Evolutionary conservation across 2,888 invertebrate species (phyloP), one percentile per base, ranked within the genome.

Genomic region (Hartigia nigra): DNA sequence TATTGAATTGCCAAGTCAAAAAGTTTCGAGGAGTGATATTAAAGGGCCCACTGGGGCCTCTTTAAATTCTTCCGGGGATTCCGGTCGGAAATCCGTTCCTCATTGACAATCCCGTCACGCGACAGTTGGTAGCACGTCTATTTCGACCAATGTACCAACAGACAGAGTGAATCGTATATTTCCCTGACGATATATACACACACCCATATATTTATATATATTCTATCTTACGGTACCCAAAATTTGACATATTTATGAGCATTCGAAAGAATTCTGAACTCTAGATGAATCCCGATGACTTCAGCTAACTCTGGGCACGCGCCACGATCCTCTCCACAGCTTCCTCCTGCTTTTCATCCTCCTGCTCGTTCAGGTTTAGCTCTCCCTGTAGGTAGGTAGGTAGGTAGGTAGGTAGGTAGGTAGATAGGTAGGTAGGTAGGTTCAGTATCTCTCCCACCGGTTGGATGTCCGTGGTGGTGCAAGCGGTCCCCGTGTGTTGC

Each of bases 311-410:
- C 39, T 75, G 74, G 74, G 74, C 77, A 70, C 76, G 77, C 79
- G 74, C 69, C 70, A 69, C 76, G 34, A 77, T 70, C 74, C 75
- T 76, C 36, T 69, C 32, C 69, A 70, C 76, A 55, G 77, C 79
- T 77, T 70, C 79, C 79, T 80, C 75, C 77, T 34, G 77, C 35
- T 55, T 69, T 37, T 69, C 35, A 31, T 70, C 70, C 69, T 55
- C 72, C 34, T 55, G 23, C 23, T 55, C 55, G 55, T 55, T 55
- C 55, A 55, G 55, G 55, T 55, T 55, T 23, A 55, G 55, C 55
- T 55, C 55, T 55, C 55, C 55, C 55, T 55, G 55, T 55, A 55
- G 55, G 55, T 55, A 55, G 55, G 55, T 55, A 55, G 55, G 55
- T 55, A 55, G 55, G 23, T 23, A 55, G 55, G 23, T 55, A 55